Conservation (phyloP, 2,888 invertebrate genomes). For the Adelognathus sp. region DNA sequence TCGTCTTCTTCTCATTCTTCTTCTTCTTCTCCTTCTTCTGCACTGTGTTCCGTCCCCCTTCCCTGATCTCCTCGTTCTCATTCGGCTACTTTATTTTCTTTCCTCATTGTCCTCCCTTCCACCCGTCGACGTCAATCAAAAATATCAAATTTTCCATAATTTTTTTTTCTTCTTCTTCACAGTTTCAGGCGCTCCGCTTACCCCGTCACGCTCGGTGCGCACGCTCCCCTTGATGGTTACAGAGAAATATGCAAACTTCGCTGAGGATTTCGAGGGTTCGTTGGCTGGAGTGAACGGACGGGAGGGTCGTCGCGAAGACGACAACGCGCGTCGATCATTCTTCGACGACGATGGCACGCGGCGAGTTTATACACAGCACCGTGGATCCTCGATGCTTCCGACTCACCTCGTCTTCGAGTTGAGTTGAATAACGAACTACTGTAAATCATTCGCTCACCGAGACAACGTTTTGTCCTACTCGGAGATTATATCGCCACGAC, state of each 20-base stretch:
- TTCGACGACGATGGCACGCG: slow-evolving; percentile 26
- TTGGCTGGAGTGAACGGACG: background rate
- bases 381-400: slow-evolving; percentile 5
- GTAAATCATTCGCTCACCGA: slow-evolving; percentile 21
- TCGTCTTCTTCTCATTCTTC: background rate
- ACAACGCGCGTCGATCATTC: slow-evolving; percentile 31
- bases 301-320: background rate
- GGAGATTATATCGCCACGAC: slow-evolving; percentile 20
- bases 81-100: background rate
- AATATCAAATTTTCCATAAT: slow-evolving; percentile 58
- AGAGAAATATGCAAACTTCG: slow-evolving; percentile 35
- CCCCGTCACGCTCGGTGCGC: background rate
- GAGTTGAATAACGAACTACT: background rate
- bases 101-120: too few relatives aligned
- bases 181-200: slow-evolving; percentile 2
- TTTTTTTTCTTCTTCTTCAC: slow-evolving; percentile 28
- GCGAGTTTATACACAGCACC: background rate
- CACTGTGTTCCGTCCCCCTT: background rate
- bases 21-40: background rate
- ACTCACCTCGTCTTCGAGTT: background rate
- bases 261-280: background rate
- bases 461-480: slow-evolving; percentile 2
- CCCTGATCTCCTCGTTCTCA: background rate
- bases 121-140: slow-evolving; percentile 56
- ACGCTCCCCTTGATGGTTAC: background rate